phyloP scores from a whole-genome alignment of 1,140 invertebrate genomes.

The Halesus radiatus region DNA sequence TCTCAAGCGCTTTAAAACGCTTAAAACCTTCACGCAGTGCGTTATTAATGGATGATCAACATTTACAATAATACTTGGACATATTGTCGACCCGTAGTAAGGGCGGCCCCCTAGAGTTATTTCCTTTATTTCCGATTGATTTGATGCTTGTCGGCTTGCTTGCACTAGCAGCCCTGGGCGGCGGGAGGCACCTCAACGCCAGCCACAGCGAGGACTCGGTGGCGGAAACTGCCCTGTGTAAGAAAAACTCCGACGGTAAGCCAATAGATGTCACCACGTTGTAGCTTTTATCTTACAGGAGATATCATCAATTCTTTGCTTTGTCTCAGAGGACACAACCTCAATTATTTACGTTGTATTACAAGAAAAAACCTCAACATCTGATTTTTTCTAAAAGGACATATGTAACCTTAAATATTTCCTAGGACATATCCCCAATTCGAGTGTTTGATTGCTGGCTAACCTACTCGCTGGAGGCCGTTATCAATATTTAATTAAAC shows the following conservation, averaged over 20 bases:
- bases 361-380: too few relatives aligned
- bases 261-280: slow-evolving; percentile 56
- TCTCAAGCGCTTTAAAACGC: slow-evolving; percentile 22
- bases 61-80: not conserved
- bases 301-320: not conserved
- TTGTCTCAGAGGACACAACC: too few relatives aligned
- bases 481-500: too few relatives aligned
- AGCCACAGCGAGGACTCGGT: slow-evolving; percentile 84
- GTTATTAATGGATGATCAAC: slow-evolving; percentile 35
- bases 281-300: slow-evolving; percentile 31
- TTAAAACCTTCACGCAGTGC: slow-evolving; percentile 32
- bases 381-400: too few relatives aligned
- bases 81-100: not conserved
- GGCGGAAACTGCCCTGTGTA: slow-evolving; percentile 81
- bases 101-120: not conserved
- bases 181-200: slow-evolving; percentile 72
- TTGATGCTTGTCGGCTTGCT: slow-evolving; percentile 52
- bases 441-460: too few relatives aligned
- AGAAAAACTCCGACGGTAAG: slow-evolving; percentile 88
- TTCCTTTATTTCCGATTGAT: slow-evolving; percentile 44
- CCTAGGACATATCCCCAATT: too few relatives aligned
- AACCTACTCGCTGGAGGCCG: too few relatives aligned
- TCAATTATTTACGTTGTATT: too few relatives aligned
- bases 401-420: too few relatives aligned
- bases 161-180: slow-evolving; percentile 59